A percentile compares a stretch with the other conserved stretches of the same genome.
These are phyloP conservation scores for Python bivittatus DNA, from an alignment of 2,113 vertebrate genomes.

Conservation along the genomic window DNA sequence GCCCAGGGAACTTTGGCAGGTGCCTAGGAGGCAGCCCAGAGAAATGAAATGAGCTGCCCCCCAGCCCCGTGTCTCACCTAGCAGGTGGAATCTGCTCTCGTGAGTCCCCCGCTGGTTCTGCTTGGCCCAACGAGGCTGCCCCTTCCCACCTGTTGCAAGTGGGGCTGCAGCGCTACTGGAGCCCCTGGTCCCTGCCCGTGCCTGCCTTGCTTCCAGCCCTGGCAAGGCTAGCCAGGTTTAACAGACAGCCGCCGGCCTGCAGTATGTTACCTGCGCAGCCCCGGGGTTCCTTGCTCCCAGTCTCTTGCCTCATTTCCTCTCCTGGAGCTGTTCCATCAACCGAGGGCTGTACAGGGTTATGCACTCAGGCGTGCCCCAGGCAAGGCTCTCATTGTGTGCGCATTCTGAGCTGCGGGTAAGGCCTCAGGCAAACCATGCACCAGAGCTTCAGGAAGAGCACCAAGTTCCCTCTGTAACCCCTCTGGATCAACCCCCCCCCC, in stretches of 20 bases:
- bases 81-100: background rate
- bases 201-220: no score
- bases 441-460: no score
- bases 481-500: no score
- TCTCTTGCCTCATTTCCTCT: no score
- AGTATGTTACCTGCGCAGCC: no score
- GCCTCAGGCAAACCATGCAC: background rate
- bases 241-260: no score
- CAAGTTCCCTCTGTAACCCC: background rate
- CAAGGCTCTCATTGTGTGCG: no score
- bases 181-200: background rate
- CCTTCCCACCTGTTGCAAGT: background rate
- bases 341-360: no score
- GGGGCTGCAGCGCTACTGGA: background rate
- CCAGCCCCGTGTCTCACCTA: background rate
- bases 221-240: no score
- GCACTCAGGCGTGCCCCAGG: no score
- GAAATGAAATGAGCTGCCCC: background rate
- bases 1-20: background rate
- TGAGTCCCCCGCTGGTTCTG: no score
- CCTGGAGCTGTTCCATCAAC: background rate
- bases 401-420: background rate
- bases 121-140: background rate
- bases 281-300: no score
- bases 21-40: background rate